Base-by-base conservation (phyloP, 35 echinoderm and acorn worm species). In the Patiria miniata region DNA sequence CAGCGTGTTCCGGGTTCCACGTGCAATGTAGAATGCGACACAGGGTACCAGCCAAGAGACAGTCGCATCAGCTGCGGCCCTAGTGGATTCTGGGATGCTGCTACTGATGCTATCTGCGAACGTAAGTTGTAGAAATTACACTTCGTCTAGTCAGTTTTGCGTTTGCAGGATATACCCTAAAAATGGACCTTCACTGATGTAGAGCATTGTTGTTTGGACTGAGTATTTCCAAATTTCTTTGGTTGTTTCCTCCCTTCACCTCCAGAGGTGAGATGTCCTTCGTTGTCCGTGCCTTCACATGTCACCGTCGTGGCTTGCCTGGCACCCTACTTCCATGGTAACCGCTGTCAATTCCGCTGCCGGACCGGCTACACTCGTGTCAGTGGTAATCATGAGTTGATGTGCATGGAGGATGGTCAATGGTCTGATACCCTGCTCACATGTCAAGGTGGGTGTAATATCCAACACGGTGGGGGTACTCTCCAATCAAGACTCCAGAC, bases 371-470 rank as follows among this genome's bases (percentile, higher is more conserved):
- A 92, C 40, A 61, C 26, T 30, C 68, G 40, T 8, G 50, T 8
- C 2, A 56, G 58, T 39, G 53, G 39, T 10, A 21, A 42, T 23
- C 40, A 79, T 1, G 54, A 80, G 14, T 36, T 87, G 39, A 79
- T 29, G 5, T 92, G 90, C 51, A 23, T 82, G 21, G 78, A 19
- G 0, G 36, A 79, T 15, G 90, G 90, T 0, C 73, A 92, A 15
- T 92, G 90, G 90, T 51, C 68, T 19, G 78, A 82, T 37, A 86
- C 78, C 22, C 22, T 39, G 15, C 40, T 18, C 32, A 79, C 87
- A 5, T 92, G 90, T 56, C 77, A 57, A 92, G 84, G 90, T 92
- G 53, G 34, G 73, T 39, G 39, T 68, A 85, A 0, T 16, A n/a
- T n/a, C n/a, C n/a, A n/a, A n/a, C n/a, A n/a, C n/a, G n/a, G n/a